A percentile compares a stretch with the other conserved stretches of the same genome.
These are phyloP conservation scores for Carassius gibelio DNA, from an alignment of 2,113 vertebrate genomes.

Conservation along the genomic window DNA sequence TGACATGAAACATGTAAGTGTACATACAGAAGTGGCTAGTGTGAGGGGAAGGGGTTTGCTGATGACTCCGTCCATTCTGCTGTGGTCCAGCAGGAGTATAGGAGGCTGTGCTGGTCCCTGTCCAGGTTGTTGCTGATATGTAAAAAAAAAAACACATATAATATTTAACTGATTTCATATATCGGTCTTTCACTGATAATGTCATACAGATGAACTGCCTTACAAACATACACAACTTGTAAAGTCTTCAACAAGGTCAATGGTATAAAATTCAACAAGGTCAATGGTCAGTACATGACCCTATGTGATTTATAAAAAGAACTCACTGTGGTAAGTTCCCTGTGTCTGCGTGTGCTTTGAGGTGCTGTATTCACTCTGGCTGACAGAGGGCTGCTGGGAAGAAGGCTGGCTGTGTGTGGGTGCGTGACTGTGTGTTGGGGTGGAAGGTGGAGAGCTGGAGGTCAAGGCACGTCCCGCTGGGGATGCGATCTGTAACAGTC, in stretches of 20 bases:
- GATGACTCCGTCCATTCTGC: constrained; percentile 74
- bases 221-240: neutral
- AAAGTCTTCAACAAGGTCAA: neutral
- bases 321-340: constrained; percentile 63
- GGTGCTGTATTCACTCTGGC: constrained; percentile 63
- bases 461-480: constrained; percentile 57
- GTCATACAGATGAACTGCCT: neutral
- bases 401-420: constrained; percentile 47
- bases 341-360: constrained; percentile 62
- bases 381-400: constrained; percentile 48
- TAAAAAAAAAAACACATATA: neutral
- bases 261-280: neutral
- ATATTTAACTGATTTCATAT: neutral
- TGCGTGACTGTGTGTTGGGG: constrained; percentile 57
- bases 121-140: constrained; percentile 67
- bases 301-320: neutral
- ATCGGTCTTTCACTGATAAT: neutral
- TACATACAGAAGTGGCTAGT: constrained; percentile 75
- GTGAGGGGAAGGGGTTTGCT: constrained; percentile 68
- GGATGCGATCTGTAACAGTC: constrained; percentile 67
- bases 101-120: constrained; percentile 65
- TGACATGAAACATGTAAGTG: neutral
- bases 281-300: neutral
- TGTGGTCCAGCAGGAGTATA: constrained; percentile 71
- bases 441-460: constrained; percentile 64